Percentiles rank a stretch among this genome's conserved stretches.
Conservation (phyloP, 2,888 invertebrate species). For the Myopa testacea region DNA sequence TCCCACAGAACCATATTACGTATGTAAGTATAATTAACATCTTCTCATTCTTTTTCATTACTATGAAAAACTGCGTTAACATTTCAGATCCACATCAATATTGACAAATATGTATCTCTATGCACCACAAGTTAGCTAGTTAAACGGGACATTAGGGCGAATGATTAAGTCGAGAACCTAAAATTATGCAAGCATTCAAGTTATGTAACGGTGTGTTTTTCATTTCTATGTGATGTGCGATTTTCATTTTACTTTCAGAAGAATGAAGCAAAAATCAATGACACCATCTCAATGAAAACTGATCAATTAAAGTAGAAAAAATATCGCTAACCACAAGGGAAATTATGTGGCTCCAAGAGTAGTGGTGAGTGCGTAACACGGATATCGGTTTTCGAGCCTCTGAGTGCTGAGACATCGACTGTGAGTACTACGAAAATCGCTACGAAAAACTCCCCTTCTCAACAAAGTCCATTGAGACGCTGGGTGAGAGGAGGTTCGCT, state of each 20-base stretch:
- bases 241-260: not conserved
- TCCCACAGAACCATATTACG: no score
- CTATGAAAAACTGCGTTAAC: no score
- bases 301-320: not conserved
- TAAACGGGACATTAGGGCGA: not conserved
- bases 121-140: no score
- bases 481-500: no score
- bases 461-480: no score
- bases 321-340: not conserved
- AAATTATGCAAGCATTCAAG: not conserved
- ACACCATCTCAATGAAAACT: not conserved
- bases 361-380: conserved; percentile 19
- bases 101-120: no score
- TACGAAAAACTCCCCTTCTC: no score
- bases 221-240: not conserved
- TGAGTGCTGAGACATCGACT: no score
- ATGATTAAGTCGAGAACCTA: not conserved
- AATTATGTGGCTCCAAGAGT: not conserved
- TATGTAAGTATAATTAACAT: no score
- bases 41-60: no score
- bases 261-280: not conserved
- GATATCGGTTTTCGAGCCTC: conserved; percentile 19
- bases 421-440: no score
- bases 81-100: no score
- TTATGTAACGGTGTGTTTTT: not conserved